Percentiles rank a stretch among this genome's conserved stretches.
Conservation (phyloP, 37 sponge, comb jelly and placozoan species). For the Ianthella basta region DNA sequence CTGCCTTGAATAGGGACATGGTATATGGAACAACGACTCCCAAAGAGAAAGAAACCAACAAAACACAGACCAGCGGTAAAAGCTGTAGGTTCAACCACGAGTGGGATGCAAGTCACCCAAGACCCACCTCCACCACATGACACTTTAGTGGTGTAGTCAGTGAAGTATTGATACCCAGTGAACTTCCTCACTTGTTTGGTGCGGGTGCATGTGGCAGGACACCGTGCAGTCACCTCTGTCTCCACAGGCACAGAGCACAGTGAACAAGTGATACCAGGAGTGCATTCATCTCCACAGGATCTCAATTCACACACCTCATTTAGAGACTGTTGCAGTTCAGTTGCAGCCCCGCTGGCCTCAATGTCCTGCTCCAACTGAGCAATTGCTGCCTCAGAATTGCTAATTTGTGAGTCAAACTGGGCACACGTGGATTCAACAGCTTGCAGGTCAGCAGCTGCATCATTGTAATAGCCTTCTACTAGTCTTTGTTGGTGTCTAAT, state of each 20-base stretch:
- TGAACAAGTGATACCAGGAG: background rate
- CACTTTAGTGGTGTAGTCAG: too few species aligned
- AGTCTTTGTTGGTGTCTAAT: background rate
- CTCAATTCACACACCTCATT: background rate
- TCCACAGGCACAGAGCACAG: background rate
- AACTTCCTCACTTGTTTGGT: background rate
- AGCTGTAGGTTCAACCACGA: too few species aligned
- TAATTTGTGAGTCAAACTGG: background rate
- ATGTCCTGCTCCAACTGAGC: background rate
- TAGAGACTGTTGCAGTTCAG: background rate
- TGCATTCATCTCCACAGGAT: background rate
- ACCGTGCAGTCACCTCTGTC: background rate
- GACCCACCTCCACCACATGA: too few species aligned
- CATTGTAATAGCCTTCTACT: background rate
- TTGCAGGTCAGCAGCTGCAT: background rate
- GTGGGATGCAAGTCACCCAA: too few species aligned
- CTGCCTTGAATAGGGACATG: too few species aligned
- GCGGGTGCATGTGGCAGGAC: background rate
- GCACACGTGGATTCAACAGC: too few species aligned
- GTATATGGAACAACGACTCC: too few species aligned
- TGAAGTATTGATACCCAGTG: too few species aligned
- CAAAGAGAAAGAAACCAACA: too few species aligned
- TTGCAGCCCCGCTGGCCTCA: too few species aligned
- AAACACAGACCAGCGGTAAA: too few species aligned
- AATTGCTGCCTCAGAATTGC: slow-evolving; percentile 1